Evolutionary conservation across 2,888 invertebrate species (phyloP), one percentile per base, ranked within the genome.

Genomic region (Diachrysia chrysitis): DNA sequence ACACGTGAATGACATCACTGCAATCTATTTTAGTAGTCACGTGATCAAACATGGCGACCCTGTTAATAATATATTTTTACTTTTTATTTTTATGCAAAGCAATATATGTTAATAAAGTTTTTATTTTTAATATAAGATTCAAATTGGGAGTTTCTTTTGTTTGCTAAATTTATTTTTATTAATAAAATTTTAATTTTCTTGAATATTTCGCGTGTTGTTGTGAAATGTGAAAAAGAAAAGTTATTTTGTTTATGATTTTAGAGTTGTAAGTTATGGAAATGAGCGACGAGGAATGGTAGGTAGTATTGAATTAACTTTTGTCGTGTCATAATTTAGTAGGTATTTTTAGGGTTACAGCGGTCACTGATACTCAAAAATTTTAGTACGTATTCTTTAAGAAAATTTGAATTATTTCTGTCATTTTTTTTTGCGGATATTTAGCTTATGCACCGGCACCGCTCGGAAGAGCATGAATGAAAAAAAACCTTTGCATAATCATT

Each of bases 61-160:
- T 12, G 7, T 9, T 51, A n/a, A n/a, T 48, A 9, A 12, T 21
- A 51, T 10, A 19, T 21, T 19, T 51, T 51, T 51, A 12, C 9
- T 19, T 51, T 51, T 51, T 4, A 2, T 19, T 51, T 51, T 51
- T 51, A 42, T n/a, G 6, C 48, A 21, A 12, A n/a, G 3, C 19
- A 51, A 51, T 14, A 12, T 21, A 51, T 51, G 48, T 21, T 51
- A 51, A 51, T 51, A 10, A 21, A 19, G 48, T 51, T 51, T 51
- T 51, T 21, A 51, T 51, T 21, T 51, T 51, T 21, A 21, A 21
- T 51, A 48, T 21, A 10, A 19, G 0, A 12, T 12, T 21, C 12
- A 51, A 21, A 19, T 19, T 21, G 4, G 48, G 5, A 19, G 48
- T 51, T 17, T 48, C 19, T 51, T 51, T 51, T 48, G 9, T 48